Evolutionary conservation across 2,113 vertebrate species (phyloP).

Genomic region (Cyprinodon variegatus): DNA sequence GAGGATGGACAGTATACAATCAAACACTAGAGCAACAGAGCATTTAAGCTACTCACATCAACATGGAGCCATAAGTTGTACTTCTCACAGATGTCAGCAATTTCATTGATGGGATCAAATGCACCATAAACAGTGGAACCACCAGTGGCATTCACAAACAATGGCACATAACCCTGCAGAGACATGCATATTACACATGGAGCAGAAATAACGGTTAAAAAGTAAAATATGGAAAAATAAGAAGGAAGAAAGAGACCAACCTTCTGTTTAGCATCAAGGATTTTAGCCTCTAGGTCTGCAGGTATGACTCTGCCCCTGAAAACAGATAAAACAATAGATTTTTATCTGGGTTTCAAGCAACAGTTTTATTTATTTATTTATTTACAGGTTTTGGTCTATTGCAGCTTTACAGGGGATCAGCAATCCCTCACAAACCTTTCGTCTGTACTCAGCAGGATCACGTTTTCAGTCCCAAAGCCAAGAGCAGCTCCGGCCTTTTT

Average conservation of each 20-base stretch:
- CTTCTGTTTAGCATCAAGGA: constrained; percentile 95
- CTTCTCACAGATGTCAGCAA: constrained; percentile 97
- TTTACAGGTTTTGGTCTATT: background rate
- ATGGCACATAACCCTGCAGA: constrained; percentile 87
- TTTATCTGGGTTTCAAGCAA: background rate
- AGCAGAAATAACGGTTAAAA: background rate
- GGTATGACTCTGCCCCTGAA: constrained; percentile 97
- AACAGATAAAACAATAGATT: constrained; percentile 44
- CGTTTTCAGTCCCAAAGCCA: constrained; percentile 95
- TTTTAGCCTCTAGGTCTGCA: constrained; percentile 95
- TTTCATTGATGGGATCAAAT: constrained; percentile 96
- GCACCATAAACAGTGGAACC: constrained; percentile 97
- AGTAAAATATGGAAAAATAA: background rate
- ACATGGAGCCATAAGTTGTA: constrained; percentile 98
- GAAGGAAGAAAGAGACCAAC: constrained; percentile 67
- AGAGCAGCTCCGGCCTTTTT: constrained; percentile 97
- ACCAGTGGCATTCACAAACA: constrained; percentile 96
- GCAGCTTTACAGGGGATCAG: background rate
- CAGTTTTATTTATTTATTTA: background rate
- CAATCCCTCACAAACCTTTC: constrained; percentile 82
- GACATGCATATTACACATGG: background rate
- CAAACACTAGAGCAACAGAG: background rate
- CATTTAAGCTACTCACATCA: constrained; percentile 85
- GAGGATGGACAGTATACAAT: background rate
- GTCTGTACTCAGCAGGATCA: constrained; percentile 94